Conservation (phyloP, 2,797 vertebrate genomes). For the Malurus leucopterus region DNA sequence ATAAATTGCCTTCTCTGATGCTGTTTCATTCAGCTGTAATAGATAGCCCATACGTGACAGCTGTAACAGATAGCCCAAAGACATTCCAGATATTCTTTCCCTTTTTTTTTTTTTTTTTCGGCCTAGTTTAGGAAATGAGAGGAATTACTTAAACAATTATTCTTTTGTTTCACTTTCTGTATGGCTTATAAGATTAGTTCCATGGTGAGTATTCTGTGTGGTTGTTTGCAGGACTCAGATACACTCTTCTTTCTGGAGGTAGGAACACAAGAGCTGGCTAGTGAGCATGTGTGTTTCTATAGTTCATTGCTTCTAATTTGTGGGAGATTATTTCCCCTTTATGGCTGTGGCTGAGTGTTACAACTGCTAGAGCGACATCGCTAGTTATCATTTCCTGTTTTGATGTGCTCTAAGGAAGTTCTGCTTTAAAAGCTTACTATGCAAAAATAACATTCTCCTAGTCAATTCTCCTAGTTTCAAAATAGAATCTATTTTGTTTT, state of each 20-base stretch:
- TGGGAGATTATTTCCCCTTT: background rate
- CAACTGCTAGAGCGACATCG: background rate
- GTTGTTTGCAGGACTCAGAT: background rate
- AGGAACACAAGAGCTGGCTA: background rate
- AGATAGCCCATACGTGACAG: background rate
- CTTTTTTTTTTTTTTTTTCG: too few species aligned
- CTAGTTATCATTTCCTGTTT: conserved; percentile 3
- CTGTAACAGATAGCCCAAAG: background rate
- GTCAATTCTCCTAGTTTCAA: background rate
- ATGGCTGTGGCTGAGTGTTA: background rate
- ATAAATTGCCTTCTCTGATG: background rate
- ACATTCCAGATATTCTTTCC: background rate
- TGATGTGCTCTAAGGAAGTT: background rate
- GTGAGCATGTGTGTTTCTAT: background rate
- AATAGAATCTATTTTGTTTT: background rate
- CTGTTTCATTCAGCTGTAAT: background rate
- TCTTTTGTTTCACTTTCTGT: background rate
- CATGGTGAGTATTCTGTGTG: background rate
- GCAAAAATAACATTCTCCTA: background rate
- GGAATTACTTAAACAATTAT: background rate
- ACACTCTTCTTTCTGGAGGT: background rate
- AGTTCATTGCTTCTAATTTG: background rate
- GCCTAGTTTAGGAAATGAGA: background rate
- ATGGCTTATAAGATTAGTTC: background rate
- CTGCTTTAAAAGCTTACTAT: background rate